A percentile compares a stretch with the other conserved stretches of the same genome.
Conservation (phyloP, 37 sponge, comb jelly and placozoan species). For the Tethya wilhelma region DNA sequence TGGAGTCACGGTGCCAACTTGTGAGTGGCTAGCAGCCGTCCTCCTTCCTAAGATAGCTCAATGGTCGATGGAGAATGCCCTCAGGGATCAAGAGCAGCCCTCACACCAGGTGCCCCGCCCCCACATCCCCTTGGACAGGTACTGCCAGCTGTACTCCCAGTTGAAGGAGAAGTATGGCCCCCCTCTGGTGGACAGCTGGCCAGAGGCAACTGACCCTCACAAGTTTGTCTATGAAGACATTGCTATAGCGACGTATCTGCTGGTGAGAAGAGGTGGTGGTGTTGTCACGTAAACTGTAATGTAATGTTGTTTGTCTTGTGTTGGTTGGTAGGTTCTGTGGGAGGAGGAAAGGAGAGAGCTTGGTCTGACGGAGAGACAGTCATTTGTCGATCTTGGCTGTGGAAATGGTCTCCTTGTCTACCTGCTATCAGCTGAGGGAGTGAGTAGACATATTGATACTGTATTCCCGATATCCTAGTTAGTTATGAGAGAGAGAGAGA, state of each 20-base stretch:
- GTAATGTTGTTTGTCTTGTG: neutral
- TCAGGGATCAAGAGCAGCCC: neutral
- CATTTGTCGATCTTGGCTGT: conserved; percentile 98
- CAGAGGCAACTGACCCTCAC: conserved; percentile 90
- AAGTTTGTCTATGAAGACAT: conserved; percentile 98
- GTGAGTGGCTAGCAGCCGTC: conserved; percentile 64
- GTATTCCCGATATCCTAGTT: no score
- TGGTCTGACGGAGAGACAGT: conserved; percentile 59
- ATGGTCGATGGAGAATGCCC: neutral
- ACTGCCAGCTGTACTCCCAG: conserved; percentile 51
- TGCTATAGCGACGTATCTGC: conserved; percentile 93
- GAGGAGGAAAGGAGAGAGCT: conserved; percentile 73
- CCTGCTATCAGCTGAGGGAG: conserved; percentile 90
- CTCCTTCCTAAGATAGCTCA: conserved; percentile 57
- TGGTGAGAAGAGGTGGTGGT: conserved; percentile 63
- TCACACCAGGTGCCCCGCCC: neutral
- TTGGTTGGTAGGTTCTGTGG: conserved; percentile 83
- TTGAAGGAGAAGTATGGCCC: conserved; percentile 89
- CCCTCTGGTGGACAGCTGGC: conserved; percentile 77
- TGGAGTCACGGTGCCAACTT: conserved; percentile 32
- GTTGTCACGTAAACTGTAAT: neutral
- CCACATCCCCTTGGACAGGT: conserved; percentile 59
- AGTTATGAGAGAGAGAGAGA: no score
- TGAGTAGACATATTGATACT: no score
- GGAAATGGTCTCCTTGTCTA: conserved; percentile 98